A percentile compares a stretch with the other conserved stretches of the same genome.
These are phyloP conservation scores for Drosophila subpulchrella DNA, from an alignment of 1,140 invertebrate species.

Conservation along the genomic window DNA sequence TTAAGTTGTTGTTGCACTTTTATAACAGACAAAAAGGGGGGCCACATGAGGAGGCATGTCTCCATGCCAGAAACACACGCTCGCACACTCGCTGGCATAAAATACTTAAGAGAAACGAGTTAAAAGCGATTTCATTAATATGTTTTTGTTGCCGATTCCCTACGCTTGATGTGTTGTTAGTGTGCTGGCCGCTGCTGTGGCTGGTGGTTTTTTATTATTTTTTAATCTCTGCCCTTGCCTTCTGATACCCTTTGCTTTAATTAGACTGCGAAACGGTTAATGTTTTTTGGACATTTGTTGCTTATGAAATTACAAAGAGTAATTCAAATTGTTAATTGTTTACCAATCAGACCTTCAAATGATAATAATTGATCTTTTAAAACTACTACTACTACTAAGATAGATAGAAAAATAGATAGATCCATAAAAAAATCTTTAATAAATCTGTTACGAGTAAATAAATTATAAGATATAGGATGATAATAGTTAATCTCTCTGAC, in stretches of 20 bases:
- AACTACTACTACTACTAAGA: no score
- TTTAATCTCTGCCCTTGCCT: conserved; percentile 31
- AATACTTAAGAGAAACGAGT: conserved; percentile 79
- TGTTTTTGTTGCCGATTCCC: conserved; percentile 58
- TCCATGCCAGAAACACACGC: conserved; percentile 26
- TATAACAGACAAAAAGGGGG: conserved; percentile 53
- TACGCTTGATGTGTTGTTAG: conserved; percentile 26
- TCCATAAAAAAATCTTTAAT: no score
- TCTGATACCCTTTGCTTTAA: conserved; percentile 40
- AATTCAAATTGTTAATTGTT: background rate
- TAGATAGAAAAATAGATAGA: no score
- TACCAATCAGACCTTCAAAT: background rate
- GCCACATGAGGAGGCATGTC: conserved; percentile 48
- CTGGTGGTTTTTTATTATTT: conserved; percentile 19
- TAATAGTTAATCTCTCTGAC: no score
- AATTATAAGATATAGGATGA: no score
- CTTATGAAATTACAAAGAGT: background rate
- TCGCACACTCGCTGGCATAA: conserved; percentile 30
- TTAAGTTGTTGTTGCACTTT: conserved; percentile 76
- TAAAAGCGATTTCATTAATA: conserved; percentile 82
- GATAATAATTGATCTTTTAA: no score
- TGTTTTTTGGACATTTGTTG: conserved; percentile 4
- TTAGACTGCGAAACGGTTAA: conserved; percentile 14
- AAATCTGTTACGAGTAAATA: no score
- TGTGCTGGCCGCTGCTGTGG: conserved; percentile 31